Evolutionary conservation across 1,140 invertebrate genomes (phyloP), one percentile per base, ranked within the genome.

Genomic region (Heliconius himera): DNA sequence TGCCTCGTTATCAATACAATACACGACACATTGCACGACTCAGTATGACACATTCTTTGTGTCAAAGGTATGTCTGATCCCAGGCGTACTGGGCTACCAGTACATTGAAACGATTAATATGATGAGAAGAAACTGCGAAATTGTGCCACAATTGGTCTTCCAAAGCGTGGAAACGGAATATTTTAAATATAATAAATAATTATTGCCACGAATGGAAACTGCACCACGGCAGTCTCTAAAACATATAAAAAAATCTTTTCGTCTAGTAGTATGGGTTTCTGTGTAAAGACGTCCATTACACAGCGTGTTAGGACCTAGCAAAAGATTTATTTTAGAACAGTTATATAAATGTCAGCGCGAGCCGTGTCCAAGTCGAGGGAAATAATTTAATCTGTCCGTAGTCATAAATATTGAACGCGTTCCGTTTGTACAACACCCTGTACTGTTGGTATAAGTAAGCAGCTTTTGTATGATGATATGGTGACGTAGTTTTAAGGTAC

Each of bases 341-440:
- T 87, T 90, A 86, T 88, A 90, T 89, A 89, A 91, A 90, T 86
- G 88, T 90, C 89, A 87, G 83, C 84, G 76, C 77, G 76, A 83
- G 79, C 74, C 81, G 77, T 82, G 83, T 83, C 82, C 77, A 78
- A 84, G 71, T 81, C 80, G 73, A 76, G 84, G 84, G 84, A 87
- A 89, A 90, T 91, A 91, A 90, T 91, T 90, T 90, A 88, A 90
- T 87, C 86, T 88, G 87, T 86, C 82, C 83, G 77, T 46, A 87
- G 84, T 86, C 84, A 87, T 91, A 90, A 91, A 90, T 91, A 89
- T 89, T 88, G 87, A 89, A 89, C 84, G 82, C 85, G 84, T 86
- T 89, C 84, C 79, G 86, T 88, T 88, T 88, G 85, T 86, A 88
- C 84, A 86, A 87, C 85, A 89, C 82, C 84, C 85, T 84, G 83